Base-by-base conservation (phyloP, 2,888 invertebrate species). In the Oasisia sp. region DNA sequence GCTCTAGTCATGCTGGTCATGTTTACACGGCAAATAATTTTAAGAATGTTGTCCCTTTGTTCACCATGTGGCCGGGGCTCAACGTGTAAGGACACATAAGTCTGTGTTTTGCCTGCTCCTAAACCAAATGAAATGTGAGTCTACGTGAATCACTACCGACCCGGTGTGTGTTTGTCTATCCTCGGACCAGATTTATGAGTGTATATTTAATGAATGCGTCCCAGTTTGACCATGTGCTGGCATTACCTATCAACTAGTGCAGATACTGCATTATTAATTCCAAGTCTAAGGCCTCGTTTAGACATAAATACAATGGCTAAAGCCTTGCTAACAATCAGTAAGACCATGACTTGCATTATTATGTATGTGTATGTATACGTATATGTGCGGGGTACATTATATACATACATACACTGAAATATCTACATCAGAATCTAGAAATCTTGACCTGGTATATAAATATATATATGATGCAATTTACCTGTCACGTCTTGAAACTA, bases 41-140 rank as follows among this genome's bases (percentile, higher is more conserved):
- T 74, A 74, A 74, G 74, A 74, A 74, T 74, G 74, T n/a, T 74
- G 74, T n/a, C 74, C 74, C 74, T 74, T 74, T 74, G 74, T 74
- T n/a, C 74, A 74, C 7, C 19, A 74, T 27, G 74, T 74, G n/a
- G 74, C 74, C 27, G 27, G 19, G 74, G 27, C 74, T 74, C 74
- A 74, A 74, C 74, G 74, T 74, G 74, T 27, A 19, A 27, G 74
- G 74, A 74, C 74, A 74, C 74, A 74, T 74, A 74, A 19, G 74
- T 74, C 27, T 74, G 74, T 19, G 74, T 74, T 74, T 74, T 74
- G 74, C 74, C 9, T 50, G 50, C 50, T 12, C 50, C 50, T 1
- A 50, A 50, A 74, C 74, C 74, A 74, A 74, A 74, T 74, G 74
- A 74, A 74, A 27, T 19, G 74, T 27, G n/a, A 27, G n/a, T 74